Base-by-base conservation (phyloP, 2,113 vertebrate species). In the Aphyosemion australe region DNA sequence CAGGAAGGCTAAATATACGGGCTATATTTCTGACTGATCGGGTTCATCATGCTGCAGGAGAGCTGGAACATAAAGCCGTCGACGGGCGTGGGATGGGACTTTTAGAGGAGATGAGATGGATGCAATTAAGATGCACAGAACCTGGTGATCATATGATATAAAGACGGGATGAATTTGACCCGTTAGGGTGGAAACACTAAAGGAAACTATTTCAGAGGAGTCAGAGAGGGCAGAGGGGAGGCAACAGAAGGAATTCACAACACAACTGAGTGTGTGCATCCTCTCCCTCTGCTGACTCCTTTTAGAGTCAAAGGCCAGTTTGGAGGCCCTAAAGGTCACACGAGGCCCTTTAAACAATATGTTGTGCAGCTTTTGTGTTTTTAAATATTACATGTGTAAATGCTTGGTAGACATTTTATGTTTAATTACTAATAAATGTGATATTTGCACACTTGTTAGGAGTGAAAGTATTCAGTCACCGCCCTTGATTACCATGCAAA, bases 1-100 rank as follows among this genome's bases (percentile, higher is more conserved):
- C 65, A 83, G 66, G 55, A 76, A 65, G 65, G 80, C 87, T 90
- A 90, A 88, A 88, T 88, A 86, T 90, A 88, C 50, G 59, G 34
- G 12, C 10, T 66, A 5, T 76, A 72, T 79, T 80, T 79, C 43
- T 65, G 65, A 78, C 54, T 37, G 45, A 78, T 65, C 37, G 59
- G 60, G 18, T 34, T 78, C 67, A 56, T 66, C 39, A 10, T 57
- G 37, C 50, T 61, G 53, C 9, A 42, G 50, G 47, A 49, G 56
- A 72, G 54, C 69, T 62, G 18, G 46, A 49, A 64, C 19, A 0
- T 51, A 46, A 47, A 56, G 61, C 76, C 73, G 77, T 54, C 43
- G 19, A 21, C 54, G 26, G 63, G 56, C 65, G 49, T 52, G 42
- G 32, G 0, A 0, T 14, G 37, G 32, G 51, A 19, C 67, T 1